Conservation (phyloP, 2,113 vertebrate genomes). For the Arenaria interpres region DNA sequence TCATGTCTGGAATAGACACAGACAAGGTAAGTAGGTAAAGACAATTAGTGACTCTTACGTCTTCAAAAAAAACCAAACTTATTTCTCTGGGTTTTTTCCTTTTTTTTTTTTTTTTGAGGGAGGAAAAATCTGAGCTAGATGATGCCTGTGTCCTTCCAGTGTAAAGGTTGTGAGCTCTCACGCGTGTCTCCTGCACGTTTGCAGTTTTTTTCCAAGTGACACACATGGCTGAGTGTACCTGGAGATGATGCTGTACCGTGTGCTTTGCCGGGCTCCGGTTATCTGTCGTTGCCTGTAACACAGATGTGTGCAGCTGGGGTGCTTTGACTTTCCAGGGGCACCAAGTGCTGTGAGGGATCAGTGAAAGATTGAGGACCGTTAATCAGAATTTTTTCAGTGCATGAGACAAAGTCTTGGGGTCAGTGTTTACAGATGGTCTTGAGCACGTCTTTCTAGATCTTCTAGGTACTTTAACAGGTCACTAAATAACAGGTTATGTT, state of each 20-base stretch:
- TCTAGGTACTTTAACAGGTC: not conserved
- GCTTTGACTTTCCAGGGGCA: not conserved
- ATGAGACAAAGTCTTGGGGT: not conserved
- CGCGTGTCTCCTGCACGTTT: not conserved
- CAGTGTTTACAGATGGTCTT: not conserved
- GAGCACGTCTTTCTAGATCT: not conserved
- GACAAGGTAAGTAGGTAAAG: conserved; percentile 86
- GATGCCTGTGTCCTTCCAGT: not conserved
- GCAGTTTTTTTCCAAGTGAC: no score
- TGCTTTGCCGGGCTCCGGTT: not conserved
- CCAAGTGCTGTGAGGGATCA: not conserved
- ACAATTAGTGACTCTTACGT: not conserved
- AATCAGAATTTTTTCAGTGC: not conserved
- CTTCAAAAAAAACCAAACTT: rapidly evolving
- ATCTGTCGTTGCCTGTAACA: not conserved
- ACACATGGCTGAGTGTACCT: not conserved
- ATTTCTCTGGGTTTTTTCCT: not conserved
- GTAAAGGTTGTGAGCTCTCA: not conserved
- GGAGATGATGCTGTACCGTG: not conserved
- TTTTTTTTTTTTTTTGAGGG: not conserved
- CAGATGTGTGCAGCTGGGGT: no score
- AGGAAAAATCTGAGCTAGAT: not conserved
- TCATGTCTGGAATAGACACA: conserved; percentile 98
- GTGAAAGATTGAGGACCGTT: rapidly evolving
- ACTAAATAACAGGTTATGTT: not conserved